Base-by-base conservation (phyloP, 2,888 invertebrate species). In the Protonemura montana region DNA sequence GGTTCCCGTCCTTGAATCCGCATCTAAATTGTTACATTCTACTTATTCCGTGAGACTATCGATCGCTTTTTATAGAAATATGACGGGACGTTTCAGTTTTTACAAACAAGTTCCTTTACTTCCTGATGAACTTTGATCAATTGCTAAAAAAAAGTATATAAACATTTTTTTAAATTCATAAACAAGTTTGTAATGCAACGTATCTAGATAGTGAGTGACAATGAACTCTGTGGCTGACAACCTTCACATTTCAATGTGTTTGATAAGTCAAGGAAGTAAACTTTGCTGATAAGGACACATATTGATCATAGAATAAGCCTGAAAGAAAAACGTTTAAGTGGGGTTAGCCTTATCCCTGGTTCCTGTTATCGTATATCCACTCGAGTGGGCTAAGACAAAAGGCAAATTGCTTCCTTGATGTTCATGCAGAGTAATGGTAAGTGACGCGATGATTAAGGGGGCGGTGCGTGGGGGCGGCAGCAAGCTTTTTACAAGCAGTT, bases 391-490 rank as follows among this genome's bases (percentile, higher is more conserved):
- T 59, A 13, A 13, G 59, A 59, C 59, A 59, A 59, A 59, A 59
- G 59, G 59, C 59, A 59, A 59, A 59, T 59, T 59, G 59, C 59
- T 59, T 59, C 59, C 59, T 59, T 59, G 59, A 59, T 59, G 59
- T 59, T 59, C 13, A 59, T 59, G 59, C 59, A 59, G 59, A 59
- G 59, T 81, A 81, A 81, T 81, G 26, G 26, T 28, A 81, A 81
- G 28, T 30, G 81, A 81, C 81, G 81, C 28, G 81, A 78, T 30
- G 81, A 81, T 81, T 81, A 81, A 28, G n/a, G 81, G 81, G 81
- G 81, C 28, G 28, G 81, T 3, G 81, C 81, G 81, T 27, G 81
- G 29, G 29, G 81, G 81, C 29, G 81, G 81, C 25, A 59, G 21
- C 1, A 2, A 1, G 59, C 16, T 21, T 21, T 59, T 59, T 59